Evolutionary conservation across 2,797 vertebrate genomes (phyloP).

Genomic region (Microctenopoma stevenorrisi): DNA sequence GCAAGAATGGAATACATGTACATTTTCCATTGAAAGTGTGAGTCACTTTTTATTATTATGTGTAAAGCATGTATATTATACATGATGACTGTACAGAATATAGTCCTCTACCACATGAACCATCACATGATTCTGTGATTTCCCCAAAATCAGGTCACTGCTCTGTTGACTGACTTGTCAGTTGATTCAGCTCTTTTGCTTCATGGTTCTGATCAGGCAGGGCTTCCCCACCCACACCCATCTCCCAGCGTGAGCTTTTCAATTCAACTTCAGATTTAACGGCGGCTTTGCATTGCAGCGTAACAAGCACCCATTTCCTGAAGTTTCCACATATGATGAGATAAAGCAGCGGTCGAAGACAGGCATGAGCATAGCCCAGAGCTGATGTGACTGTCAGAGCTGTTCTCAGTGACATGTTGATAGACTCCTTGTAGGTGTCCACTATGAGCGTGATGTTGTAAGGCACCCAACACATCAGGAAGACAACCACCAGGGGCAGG

Average conservation of each 20-base stretch:
- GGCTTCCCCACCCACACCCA: constrained; percentile 36
- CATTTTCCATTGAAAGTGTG: constrained; percentile 9
- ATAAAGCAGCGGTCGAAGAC: constrained; percentile 77
- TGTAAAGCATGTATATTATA: not conserved
- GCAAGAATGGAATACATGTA: constrained; percentile 2
- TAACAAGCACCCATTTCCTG: constrained; percentile 27
- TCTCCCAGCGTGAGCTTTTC: constrained; percentile 68
- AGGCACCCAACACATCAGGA: constrained; percentile 88
- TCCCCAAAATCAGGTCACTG: constrained; percentile 10
- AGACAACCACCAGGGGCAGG: constrained; percentile 79
- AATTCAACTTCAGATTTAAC: not conserved
- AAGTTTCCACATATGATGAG: constrained; percentile 71
- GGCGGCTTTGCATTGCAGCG: constrained; percentile 26
- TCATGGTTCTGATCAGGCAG: constrained; percentile 23
- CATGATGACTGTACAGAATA: constrained; percentile 2
- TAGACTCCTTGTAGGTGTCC: constrained; percentile 66
- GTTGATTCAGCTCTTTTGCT: constrained; percentile 30
- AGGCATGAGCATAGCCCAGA: constrained; percentile 69
- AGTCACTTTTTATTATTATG: constrained; percentile 1
- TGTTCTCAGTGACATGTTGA: not conserved
- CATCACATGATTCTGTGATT: constrained; percentile 33
- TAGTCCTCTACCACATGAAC: not conserved
- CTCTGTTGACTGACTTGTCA: not conserved
- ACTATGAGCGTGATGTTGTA: constrained; percentile 85
- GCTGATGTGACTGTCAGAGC: constrained; percentile 56